These are phyloP conservation scores for Falco columbarius DNA, from an alignment of 2,797 vertebrate species.

Conservation along the genomic window DNA sequence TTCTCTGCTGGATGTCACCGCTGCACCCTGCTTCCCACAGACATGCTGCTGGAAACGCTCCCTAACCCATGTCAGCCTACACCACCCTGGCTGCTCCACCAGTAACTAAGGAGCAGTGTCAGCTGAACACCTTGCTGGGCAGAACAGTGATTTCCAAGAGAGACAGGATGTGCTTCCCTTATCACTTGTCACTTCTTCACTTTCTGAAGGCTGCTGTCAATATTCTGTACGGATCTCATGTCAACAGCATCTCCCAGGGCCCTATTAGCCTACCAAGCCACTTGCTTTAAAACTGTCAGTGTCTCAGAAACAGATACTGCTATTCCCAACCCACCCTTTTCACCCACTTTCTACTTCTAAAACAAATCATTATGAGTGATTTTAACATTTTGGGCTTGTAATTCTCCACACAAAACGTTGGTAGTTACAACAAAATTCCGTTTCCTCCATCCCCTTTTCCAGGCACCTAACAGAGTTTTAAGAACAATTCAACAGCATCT, in stretches of 20 bases:
- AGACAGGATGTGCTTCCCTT: background rate
- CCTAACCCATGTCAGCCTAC: rapidly evolving
- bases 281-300: background rate
- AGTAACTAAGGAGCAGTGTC: background rate
- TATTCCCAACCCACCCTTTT: background rate
- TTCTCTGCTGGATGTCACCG: background rate
- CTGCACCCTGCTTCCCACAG: background rate
- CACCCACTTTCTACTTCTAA: background rate
- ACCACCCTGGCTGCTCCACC: background rate
- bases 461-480: background rate
- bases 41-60: background rate
- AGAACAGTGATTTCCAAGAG: background rate
- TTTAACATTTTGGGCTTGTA: background rate
- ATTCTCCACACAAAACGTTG: background rate
- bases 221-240: background rate
- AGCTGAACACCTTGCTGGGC: background rate
- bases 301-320: background rate
- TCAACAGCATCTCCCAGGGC: background rate
- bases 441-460: background rate
- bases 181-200: background rate
- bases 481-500: background rate
- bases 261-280: background rate
- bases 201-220: background rate
- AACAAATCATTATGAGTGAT: background rate
- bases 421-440: background rate